These are phyloP conservation scores for Limnephilus marmoratus DNA, from an alignment of 2,888 invertebrate genomes.

Conservation along the genomic window DNA sequence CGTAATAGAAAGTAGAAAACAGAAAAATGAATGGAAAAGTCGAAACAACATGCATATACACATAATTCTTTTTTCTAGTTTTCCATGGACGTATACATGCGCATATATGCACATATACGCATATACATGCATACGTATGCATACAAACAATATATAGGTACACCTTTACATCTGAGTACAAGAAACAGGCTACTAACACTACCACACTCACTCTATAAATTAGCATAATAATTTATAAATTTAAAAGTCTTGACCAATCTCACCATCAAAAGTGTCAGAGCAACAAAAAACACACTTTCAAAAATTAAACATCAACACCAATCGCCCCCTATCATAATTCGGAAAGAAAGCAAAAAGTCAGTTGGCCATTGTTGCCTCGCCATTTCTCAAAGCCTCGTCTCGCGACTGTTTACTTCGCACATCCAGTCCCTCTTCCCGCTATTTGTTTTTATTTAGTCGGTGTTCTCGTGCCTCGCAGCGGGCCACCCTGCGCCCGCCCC, in stretches of 20 bases:
- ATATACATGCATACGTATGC: too few relatives aligned
- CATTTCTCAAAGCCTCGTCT: constrained; percentile 38
- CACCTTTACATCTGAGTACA: too few relatives aligned
- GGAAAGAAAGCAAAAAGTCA: neutral
- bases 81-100: too few relatives aligned
- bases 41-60: too few relatives aligned
- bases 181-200: too few relatives aligned
- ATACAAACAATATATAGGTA: too few relatives aligned
- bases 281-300: neutral
- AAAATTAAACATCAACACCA: neutral
- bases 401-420: constrained; percentile 35
- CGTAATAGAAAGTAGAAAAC: too few relatives aligned
- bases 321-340: neutral
- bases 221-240: too few relatives aligned
- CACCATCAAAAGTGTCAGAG: neutral
- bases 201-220: too few relatives aligned
- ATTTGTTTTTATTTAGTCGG: constrained; percentile 62
- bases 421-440: constrained; percentile 29
- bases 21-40: too few relatives aligned
- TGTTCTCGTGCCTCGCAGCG: constrained; percentile 50
- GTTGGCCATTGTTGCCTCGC: neutral
- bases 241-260: neutral
- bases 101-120: too few relatives aligned
- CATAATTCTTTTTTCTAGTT: too few relatives aligned
- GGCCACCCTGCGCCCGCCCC: constrained; percentile 66